These are phyloP conservation scores for Crypturellus tataupa DNA, from an alignment of 2,797 vertebrate genomes.

Conservation along the genomic window DNA sequence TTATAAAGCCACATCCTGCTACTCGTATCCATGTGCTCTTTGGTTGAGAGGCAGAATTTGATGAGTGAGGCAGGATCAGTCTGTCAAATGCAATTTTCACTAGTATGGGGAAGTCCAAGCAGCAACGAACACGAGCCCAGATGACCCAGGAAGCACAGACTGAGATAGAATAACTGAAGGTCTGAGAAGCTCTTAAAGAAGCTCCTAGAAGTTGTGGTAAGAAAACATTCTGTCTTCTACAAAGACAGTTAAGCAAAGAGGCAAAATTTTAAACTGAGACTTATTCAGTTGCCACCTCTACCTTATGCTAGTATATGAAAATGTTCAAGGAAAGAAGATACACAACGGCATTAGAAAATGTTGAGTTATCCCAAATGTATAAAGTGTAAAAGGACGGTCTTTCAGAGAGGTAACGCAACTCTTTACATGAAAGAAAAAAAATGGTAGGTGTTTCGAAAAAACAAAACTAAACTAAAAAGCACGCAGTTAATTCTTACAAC, in stretches of 20 bases:
- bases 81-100: background rate
- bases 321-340: background rate
- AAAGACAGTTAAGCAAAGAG: background rate
- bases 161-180: background rate
- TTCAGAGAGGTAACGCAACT: background rate
- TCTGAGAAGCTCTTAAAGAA: background rate
- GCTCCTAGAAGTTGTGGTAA: background rate
- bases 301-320: background rate
- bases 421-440: background rate
- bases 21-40: background rate
- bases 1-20: conserved; percentile 4
- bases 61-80: background rate
- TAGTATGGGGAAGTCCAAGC: background rate
- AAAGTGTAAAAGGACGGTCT: background rate
- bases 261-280: background rate
- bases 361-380: background rate
- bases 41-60: background rate
- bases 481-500: background rate
- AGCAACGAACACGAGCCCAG: background rate
- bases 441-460: background rate
- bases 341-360: background rate
- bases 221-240: background rate
- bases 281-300: background rate
- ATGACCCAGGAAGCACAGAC: rapidly evolving
- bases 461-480: background rate